A percentile compares a stretch with the other conserved stretches of the same genome.
These are phyloP conservation scores for Takifugu rubripes DNA, from an alignment of 2,797 vertebrate species.

Conservation along the genomic window DNA sequence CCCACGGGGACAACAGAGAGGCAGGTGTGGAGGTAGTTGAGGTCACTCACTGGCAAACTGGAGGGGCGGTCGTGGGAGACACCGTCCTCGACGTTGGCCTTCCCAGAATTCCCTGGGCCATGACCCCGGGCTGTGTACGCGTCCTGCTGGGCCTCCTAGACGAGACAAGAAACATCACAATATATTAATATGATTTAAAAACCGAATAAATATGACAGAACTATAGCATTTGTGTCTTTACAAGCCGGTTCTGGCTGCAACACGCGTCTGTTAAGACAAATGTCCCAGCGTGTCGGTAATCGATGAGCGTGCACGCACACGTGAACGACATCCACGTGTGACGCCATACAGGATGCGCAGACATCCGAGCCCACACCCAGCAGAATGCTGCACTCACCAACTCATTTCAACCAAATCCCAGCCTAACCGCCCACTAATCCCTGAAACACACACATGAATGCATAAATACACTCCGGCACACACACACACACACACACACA, in stretches of 20 bases:
- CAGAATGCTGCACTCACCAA: slow-evolving; percentile 39
- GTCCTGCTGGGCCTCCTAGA: slow-evolving; percentile 88
- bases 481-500: slow-evolving; percentile 32
- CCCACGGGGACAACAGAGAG: neutral
- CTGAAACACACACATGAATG: slow-evolving; percentile 10
- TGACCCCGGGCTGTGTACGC: slow-evolving; percentile 75
- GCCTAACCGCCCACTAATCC: slow-evolving; percentile 65
- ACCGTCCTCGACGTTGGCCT: slow-evolving; percentile 87
- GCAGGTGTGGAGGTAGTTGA: no score
- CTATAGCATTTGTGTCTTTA: no score
- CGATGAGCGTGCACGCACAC: slow-evolving; percentile 6
- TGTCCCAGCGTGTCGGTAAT: slow-evolving; percentile 5
- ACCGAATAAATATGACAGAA: neutral
- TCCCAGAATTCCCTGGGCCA: slow-evolving; percentile 82
- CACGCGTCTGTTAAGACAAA: slow-evolving; percentile 8
- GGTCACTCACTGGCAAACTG: slow-evolving; percentile 89
- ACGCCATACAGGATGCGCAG: slow-evolving; percentile 21
- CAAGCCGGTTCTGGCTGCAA: neutral
- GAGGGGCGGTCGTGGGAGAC: slow-evolving; percentile 79
- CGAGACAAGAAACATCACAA: slow-evolving; percentile 5
- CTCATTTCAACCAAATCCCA: slow-evolving; percentile 59
- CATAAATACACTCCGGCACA: slow-evolving; percentile 19
- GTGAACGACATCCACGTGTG: neutral
- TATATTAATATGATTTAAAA: neutral
- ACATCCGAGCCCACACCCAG: slow-evolving; percentile 41